These are phyloP conservation scores for Galaxias olidus DNA, from an alignment of 2,797 vertebrate genomes.

Conservation along the genomic window DNA sequence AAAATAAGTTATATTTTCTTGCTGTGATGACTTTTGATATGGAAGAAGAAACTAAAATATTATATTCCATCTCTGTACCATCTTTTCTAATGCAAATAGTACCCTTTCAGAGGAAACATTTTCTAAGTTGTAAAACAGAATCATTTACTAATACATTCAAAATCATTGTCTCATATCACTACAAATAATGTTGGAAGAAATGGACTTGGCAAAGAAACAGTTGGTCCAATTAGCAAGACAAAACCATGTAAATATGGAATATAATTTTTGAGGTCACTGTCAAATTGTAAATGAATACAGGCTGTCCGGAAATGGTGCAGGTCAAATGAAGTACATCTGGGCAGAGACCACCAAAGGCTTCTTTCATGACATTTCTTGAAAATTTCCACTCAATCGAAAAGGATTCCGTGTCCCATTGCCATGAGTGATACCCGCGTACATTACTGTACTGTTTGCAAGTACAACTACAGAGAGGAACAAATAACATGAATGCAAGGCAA, in stretches of 20 bases:
- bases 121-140: too few species aligned
- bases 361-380: slow-evolving; percentile 46
- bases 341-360: slow-evolving; percentile 48
- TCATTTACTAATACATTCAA: too few species aligned
- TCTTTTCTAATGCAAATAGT: too few species aligned
- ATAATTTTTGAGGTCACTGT: too few species aligned
- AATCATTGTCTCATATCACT: too few species aligned
- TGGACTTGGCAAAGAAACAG: too few species aligned
- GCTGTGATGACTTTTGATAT: background rate
- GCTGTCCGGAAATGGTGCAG: slow-evolving; percentile 30
- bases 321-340: slow-evolving; percentile 50
- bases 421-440: slow-evolving; percentile 58
- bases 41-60: background rate
- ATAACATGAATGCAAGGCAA: slow-evolving; percentile 64
- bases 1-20: slow-evolving; percentile 19
- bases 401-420: slow-evolving; percentile 57
- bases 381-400: slow-evolving; percentile 45
- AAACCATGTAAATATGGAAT: too few species aligned
- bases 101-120: too few species aligned
- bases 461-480: slow-evolving; percentile 64
- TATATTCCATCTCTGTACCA: background rate
- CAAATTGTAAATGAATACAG: background rate
- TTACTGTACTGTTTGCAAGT: slow-evolving; percentile 60
- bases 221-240: too few species aligned
- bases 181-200: too few species aligned